Base-by-base conservation (phyloP, 1,140 invertebrate species). In the Macrobrachium rosenbergii region DNA sequence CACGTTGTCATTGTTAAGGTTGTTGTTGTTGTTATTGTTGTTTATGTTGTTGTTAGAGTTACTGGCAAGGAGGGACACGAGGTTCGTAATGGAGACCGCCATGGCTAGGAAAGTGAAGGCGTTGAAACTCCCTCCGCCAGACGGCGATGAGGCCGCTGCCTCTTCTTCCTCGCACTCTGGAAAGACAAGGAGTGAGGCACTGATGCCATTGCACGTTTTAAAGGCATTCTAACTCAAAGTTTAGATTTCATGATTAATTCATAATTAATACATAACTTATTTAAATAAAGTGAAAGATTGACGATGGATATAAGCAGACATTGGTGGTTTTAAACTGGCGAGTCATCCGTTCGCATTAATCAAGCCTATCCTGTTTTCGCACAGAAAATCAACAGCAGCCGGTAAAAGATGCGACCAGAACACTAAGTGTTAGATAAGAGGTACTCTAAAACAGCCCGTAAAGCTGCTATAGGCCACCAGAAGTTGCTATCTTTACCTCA, bases 91-190 rank as follows among this genome's bases (percentile, higher is more conserved):
- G 11, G 87, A 88, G 43, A 88, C 81, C 16, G 82, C 80, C 75
- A 82, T 83, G 23, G 87, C 87, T 45, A 88, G 87, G 87, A 88
- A 76, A n/a, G 72, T 83, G 87, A 88, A 82, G 59, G 87, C 60
- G 80, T 59, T 88, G 69, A 88, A 88, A 28, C 79, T 58, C 12
- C 72, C 59, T 8, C 63, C 69, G 52, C 80, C 58, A 23, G 80
- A 82, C 6, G 52, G 52, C 52, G 52, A 52, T 37, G 28, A 37
- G 0, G 7, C 12, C 6, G 63, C 69, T 45, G 23, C 80, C 81
- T 12, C 80, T 60, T 52, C 77, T 8, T 23, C 67, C 75, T 79
- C 76, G 60, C 85, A 87, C 43, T 87, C 85, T 81, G 72, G 11
- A 11, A n/a, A 14, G 8, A 19, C 5, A 21, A 28, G 5, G n/a